Evolutionary conservation across 1,140 invertebrate genomes (phyloP).

Genomic region (Listronotus bonariensis): DNA sequence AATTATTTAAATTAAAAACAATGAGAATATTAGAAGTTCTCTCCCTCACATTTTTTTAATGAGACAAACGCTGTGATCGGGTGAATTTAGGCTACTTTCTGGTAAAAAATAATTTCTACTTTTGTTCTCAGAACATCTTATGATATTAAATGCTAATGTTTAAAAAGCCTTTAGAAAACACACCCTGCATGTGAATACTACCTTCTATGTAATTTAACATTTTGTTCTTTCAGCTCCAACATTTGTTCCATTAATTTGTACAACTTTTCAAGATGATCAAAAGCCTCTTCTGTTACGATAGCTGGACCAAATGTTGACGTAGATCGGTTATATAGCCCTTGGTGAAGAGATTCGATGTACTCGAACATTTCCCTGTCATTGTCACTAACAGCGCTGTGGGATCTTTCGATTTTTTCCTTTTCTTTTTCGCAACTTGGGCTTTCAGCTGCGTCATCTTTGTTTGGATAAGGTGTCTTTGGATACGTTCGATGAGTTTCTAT

Average conservation of each 20-base stretch:
- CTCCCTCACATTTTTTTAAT: no score
- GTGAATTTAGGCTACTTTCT: no score
- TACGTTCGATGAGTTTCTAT: not conserved
- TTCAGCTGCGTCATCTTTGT: slow-evolving; percentile 1
- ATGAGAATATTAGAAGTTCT: no score
- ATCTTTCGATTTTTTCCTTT: slow-evolving; percentile 10
- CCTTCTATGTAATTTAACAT: slow-evolving; percentile 67
- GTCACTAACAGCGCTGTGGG: slow-evolving; percentile 19
- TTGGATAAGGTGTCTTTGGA: slow-evolving; percentile 1
- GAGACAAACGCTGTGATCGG: no score
- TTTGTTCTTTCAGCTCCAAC: slow-evolving; percentile 71
- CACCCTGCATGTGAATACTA: not conserved
- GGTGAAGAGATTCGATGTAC: slow-evolving; percentile 48
- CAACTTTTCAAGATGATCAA: slow-evolving; percentile 78
- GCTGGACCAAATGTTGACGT: slow-evolving; percentile 57
- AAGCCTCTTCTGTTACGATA: slow-evolving; percentile 62
- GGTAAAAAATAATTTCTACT: no score
- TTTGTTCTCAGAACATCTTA: no score
- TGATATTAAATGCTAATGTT: no score
- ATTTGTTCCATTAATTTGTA: slow-evolving; percentile 76
- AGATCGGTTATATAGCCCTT: slow-evolving; percentile 38
- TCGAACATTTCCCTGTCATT: slow-evolving; percentile 48
- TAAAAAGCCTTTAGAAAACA: no score
- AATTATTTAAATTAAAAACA: no score
- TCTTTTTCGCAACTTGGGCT: not conserved